Base-by-base conservation (phyloP, 1,140 invertebrate species). In the Psilanteris sp. region DNA sequence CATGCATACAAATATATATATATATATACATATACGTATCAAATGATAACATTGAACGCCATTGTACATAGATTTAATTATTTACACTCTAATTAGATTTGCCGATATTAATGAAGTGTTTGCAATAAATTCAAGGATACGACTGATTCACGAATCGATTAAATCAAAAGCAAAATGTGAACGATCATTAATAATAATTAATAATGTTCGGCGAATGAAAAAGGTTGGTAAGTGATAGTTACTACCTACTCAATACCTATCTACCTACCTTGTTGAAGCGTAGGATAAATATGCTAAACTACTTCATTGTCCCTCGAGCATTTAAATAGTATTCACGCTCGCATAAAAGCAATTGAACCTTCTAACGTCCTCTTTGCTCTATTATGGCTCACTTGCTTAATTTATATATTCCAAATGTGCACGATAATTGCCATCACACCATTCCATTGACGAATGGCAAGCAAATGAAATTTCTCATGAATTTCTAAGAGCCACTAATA, bases 211-310 rank as follows among this genome's bases (percentile, higher is more conserved):
- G 4, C 9, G 14, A 31, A 48, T 32, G 27, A 57, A 57, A 48
- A 57, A 15, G 52, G 32, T 39, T 31, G 4, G 24, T 48, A 46
- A 57, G 41, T 48, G 52, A 41, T 50, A 41, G 34, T 50, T 41
- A 32, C 66, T 59, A 9, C 66, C 46, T 61, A 70, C 66, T 55
- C 10, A 70, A 68, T 57, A 57, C 52, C 64, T 37, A 48, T 55
- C 52, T 52, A 14, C 64, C 52, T 70, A 70, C 52, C 64, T 44
- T 54, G n/a, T 11, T 2, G 2, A 16, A 5, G 68, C 50, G 57
- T 64, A 72, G 59, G 57, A 57, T 73, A 59, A 66, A 73, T 64
- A 66, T 66, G 59, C 59, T 73, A 59, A 66, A 66, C 37, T 59
- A 31, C 52, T 50, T 57, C 52, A 73, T 73, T 73, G 70, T 73